Evolutionary conservation across 1,140 invertebrate genomes (phyloP).

Genomic region (Marisa cornuarietis): DNA sequence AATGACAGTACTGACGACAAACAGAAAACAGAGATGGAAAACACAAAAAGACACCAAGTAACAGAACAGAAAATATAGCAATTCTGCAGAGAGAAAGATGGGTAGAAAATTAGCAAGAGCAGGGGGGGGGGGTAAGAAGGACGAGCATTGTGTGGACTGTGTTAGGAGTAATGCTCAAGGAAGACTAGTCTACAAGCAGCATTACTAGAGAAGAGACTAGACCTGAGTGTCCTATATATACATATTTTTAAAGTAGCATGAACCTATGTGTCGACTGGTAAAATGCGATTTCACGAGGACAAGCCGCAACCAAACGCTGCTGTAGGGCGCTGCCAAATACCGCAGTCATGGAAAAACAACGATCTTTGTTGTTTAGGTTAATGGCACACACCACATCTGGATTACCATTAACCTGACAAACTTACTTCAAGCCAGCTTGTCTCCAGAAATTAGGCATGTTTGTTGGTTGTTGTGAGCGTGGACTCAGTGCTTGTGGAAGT

Average conservation of each 20-base stretch:
- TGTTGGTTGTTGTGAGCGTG: conserved; percentile 8
- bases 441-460: conserved; percentile 41
- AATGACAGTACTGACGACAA: no score
- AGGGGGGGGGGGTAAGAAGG: no score
- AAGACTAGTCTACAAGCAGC: no score
- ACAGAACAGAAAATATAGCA: no score
- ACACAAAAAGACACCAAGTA: no score
- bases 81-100: no score
- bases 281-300: not conserved
- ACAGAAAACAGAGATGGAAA: no score
- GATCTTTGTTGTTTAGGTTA: not conserved
- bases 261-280: not conserved
- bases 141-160: no score
- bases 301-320: no score
- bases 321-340: not conserved
- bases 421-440: conserved; percentile 31
- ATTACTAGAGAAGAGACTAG: not conserved
- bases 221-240: not conserved
- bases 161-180: no score
- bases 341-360: not conserved
- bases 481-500: not conserved
- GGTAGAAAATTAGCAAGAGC: no score
- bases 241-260: not conserved
- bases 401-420: not conserved
- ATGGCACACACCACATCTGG: not conserved